Evolutionary conservation across 2,888 invertebrate species (phyloP).

Genomic region (Conops quadrifasciatus): DNA sequence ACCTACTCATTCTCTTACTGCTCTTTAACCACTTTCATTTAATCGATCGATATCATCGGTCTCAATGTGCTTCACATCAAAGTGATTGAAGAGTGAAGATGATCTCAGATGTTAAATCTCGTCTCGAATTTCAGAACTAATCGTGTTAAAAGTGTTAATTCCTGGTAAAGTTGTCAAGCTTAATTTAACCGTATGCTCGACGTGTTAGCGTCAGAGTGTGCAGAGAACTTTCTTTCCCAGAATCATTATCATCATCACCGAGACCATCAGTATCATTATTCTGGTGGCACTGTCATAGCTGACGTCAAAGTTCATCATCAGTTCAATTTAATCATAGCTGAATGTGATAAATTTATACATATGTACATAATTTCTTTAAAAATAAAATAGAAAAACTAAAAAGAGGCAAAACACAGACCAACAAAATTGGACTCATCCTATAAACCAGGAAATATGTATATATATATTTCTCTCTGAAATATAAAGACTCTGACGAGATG

Average conservation of each 20-base stretch:
- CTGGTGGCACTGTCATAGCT: too few relatives aligned
- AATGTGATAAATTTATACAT: too few relatives aligned
- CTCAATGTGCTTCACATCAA: not conserved
- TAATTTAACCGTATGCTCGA: too few relatives aligned
- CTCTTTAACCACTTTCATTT: not conserved
- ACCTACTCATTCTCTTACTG: not conserved
- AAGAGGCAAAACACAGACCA: too few relatives aligned
- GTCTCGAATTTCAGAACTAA: not conserved
- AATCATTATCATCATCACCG: not conserved
- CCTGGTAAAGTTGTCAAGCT: not conserved
- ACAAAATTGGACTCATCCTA: too few relatives aligned
- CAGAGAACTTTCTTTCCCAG: not conserved
- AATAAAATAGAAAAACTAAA: too few relatives aligned
- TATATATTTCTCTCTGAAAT: too few relatives aligned
- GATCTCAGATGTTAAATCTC: constrained; percentile 4
- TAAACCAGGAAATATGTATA: too few relatives aligned
- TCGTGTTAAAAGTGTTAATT: constrained; percentile 12
- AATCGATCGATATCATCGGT: not conserved
- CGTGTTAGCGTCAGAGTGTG: not conserved
- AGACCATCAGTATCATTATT: not conserved
- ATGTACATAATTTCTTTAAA: too few relatives aligned
- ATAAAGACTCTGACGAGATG: too few relatives aligned
- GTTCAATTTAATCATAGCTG: too few relatives aligned
- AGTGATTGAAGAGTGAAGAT: constrained; percentile 27
- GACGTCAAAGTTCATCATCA: too few relatives aligned